Percentiles rank a stretch among this genome's conserved stretches.
Conservation (phyloP, 2,888 invertebrate genomes). For the Schrankia costaestrigalis region DNA sequence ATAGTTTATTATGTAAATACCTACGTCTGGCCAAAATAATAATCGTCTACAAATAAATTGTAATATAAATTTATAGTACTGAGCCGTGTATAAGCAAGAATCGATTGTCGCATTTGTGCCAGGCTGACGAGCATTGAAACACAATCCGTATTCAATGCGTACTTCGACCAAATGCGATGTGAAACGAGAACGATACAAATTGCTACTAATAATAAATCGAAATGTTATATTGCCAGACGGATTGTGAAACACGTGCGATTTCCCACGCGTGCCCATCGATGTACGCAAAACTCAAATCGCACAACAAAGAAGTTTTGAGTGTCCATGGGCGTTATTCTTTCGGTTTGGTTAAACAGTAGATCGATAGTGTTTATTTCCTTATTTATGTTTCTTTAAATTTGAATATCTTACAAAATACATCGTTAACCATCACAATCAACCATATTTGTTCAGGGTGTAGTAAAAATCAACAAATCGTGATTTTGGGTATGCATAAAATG, state of each 20-base stretch:
- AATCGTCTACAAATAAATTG: conserved; percentile 3
- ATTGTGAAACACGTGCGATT: conserved; percentile 45
- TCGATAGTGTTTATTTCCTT: too few relatives aligned
- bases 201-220: conserved; percentile 61
- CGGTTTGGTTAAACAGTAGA: not conserved
- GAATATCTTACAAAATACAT: too few relatives aligned
- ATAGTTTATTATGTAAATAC: too few relatives aligned
- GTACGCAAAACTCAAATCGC: conserved; percentile 14
- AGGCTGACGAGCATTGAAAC: conserved; percentile 17
- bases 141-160: conserved; percentile 16
- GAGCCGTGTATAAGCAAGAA: conserved; percentile 11
- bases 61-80: conserved; percentile 1
- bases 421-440: too few relatives aligned
- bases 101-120: conserved; percentile 21
- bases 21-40: not conserved
- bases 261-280: conserved; percentile 43
- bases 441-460: too few relatives aligned
- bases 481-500: too few relatives aligned
- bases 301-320: conserved; percentile 18
- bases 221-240: conserved; percentile 55
- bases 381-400: too few relatives aligned
- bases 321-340: conserved; percentile 9
- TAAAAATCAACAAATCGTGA: too few relatives aligned
- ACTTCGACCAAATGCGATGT: conserved; percentile 46
- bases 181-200: conserved; percentile 52